Conservation (phyloP, 2,113 vertebrate species). For the Picathartes gymnocephalus region DNA sequence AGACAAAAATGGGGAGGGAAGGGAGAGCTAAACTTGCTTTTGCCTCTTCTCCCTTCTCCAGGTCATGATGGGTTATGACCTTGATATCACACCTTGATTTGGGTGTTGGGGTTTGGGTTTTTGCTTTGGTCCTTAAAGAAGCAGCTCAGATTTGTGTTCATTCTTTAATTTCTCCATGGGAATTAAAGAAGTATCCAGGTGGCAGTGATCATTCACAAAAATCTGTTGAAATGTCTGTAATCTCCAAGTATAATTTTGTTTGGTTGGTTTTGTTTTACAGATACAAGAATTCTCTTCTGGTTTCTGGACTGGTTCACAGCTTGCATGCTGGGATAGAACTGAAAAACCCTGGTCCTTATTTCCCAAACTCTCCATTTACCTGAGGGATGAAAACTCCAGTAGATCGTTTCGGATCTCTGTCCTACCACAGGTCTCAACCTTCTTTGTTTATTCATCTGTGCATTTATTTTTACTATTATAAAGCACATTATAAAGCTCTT, state of each 20-base stretch:
- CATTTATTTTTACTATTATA: not conserved
- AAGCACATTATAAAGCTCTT: not conserved
- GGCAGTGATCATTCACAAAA: not conserved
- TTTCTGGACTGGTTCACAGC: constrained; percentile 91
- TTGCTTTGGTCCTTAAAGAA: not conserved
- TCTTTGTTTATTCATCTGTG: not conserved
- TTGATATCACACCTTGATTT: accelerated
- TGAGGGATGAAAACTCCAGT: constrained; percentile 88
- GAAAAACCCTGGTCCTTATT: constrained; percentile 90
- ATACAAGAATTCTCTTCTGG: constrained; percentile 89
- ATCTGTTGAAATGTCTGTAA: not conserved
- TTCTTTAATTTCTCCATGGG: not conserved
- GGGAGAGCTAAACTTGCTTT: not conserved
- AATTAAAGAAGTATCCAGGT: accelerated
- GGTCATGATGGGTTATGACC: not conserved
- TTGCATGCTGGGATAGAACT: constrained; percentile 89
- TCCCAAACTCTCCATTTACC: constrained; percentile 93
- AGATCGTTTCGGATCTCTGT: constrained; percentile 90
- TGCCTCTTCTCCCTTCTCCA: not conserved
- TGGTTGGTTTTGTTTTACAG: constrained; percentile 55
- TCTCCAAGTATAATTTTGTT: not conserved
- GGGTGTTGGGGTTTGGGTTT: not conserved
- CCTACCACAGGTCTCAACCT: constrained; percentile 84
- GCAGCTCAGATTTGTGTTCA: not conserved
- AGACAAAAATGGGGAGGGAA: not conserved